Evolutionary conservation across 2,888 invertebrate species (phyloP).

Genomic region (Drosophila engyochracea): DNA sequence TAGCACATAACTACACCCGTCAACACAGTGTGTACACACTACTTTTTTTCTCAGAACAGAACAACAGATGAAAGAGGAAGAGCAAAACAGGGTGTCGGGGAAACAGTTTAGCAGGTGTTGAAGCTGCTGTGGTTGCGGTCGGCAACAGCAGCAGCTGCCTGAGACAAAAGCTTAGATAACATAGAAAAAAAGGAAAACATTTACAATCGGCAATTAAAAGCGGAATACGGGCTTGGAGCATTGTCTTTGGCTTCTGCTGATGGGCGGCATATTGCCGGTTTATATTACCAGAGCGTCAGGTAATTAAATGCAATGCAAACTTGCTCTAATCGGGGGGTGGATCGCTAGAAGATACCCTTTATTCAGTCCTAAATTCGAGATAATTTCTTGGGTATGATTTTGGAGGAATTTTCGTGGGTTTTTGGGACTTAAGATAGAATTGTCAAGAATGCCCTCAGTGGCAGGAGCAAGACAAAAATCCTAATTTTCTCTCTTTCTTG

Average conservation of each 20-base stretch:
- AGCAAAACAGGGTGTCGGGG: conserved; percentile 16
- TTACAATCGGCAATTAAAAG: conserved; percentile 50
- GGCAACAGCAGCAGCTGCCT: conserved; percentile 2
- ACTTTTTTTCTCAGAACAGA: background rate
- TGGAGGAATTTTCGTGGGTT: background rate
- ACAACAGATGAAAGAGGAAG: background rate
- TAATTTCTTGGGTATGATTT: background rate
- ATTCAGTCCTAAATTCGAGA: background rate
- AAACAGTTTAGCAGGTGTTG: conserved; percentile 44
- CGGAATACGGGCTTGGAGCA: background rate
- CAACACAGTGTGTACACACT: conserved; percentile 15
- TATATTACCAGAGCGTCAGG: conserved; percentile 27
- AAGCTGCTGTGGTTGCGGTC: conserved; percentile 35
- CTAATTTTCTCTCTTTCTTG: too few species aligned
- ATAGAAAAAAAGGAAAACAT: conserved; percentile 18
- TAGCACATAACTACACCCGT: conserved; percentile 21
- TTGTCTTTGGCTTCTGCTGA: conserved; percentile 15
- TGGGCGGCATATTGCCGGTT: conserved; percentile 44
- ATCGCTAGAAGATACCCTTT: background rate
- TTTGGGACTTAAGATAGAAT: background rate
- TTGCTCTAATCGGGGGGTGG: background rate
- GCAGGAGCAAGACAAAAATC: too few species aligned
- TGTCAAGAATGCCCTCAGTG: background rate
- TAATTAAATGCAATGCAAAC: conserved; percentile 56
- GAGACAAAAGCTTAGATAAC: conserved; percentile 39